Conservation (phyloP, 92 coral and sea anemone species). For the Epizoanthus rinbou region DNA sequence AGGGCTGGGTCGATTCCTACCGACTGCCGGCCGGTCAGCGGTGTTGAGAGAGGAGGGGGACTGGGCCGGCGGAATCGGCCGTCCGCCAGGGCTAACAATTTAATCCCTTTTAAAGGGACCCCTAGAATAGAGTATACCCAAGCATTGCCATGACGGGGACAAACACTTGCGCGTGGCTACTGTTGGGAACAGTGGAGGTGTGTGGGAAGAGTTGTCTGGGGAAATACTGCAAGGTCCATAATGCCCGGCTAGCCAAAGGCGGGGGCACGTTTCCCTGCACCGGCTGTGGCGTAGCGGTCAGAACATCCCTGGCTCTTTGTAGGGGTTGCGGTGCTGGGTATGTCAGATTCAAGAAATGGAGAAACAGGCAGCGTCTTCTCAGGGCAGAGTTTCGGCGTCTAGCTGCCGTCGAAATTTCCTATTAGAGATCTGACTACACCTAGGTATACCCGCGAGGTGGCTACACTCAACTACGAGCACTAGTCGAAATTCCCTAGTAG, state of each 20-base stretch:
- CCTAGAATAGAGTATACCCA: no score
- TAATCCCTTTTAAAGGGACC: neutral
- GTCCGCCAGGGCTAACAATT: neutral
- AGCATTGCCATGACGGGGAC: no score
- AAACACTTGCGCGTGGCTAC: neutral
- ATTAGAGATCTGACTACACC: neutral
- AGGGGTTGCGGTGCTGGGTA: neutral
- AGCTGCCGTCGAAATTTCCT: neutral
- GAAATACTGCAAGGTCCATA: neutral
- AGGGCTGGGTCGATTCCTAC: neutral
- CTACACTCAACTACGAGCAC: no score
- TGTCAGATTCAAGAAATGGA: neutral
- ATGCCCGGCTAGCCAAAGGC: neutral
- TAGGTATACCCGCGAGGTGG: neutral
- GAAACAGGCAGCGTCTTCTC: neutral
- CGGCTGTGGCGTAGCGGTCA: neutral
- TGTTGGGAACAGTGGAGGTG: neutral
- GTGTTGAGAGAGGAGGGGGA: conserved; percentile 6
- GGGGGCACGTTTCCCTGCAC: neutral
- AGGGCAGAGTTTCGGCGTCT: neutral
- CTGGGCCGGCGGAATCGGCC: no score
- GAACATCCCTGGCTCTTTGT: neutral
- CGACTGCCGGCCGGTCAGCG: no score
- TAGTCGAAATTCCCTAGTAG: no score
- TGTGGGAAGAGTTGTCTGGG: neutral